Evolutionary conservation across 2,888 invertebrate species (phyloP), one percentile per base, ranked within the genome.

Genomic region (Orthonevra nobilis): DNA sequence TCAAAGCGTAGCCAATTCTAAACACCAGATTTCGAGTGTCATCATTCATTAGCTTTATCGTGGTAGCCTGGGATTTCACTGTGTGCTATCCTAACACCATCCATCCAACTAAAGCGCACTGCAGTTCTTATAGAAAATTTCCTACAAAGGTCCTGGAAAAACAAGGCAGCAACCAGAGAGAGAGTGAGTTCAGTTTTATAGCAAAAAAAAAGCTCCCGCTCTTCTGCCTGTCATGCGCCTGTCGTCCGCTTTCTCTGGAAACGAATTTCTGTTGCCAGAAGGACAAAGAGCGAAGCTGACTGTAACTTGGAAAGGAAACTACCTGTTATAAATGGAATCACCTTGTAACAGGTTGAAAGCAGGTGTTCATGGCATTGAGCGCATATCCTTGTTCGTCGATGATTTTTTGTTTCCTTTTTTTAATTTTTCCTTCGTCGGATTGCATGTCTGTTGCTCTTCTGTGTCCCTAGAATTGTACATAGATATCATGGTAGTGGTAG

Each of bases 361-460:
- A 79, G 79, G 79, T 79, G 79, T 73, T 79, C 79, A 73, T 79
- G 73, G 73, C 79, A 79, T 79, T 79, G 79, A 79, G 61, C 72
- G 79, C 61, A 68, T 79, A 79, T 79, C 73, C 73, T 73, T 73
- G 66, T 79, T 73, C n/a, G n/a, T 23, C 61, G 54, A 72, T 79
- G 61, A 68, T 66, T 68, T 73, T 40, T 68, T 54, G 26, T 66
- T 20, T 30, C 46, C 46, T 36, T 38, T 10, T 46, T 3, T 9
- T 32, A 17, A n/a, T n/a, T n/a, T n/a, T n/a, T n/a, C n/a, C n/a
- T n/a, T n/a, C n/a, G n/a, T n/a, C n/a, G n/a, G 30, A 30, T 14
- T 4, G 1, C 2, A 14, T 30, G 56, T 66, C 44, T 56, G 56
- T 46, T 56, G 66, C 46, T 54, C 26, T 4, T 12, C 28, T 23